Base-by-base conservation (phyloP, 2,888 invertebrate species). In the Holacanthella duospinosa region DNA sequence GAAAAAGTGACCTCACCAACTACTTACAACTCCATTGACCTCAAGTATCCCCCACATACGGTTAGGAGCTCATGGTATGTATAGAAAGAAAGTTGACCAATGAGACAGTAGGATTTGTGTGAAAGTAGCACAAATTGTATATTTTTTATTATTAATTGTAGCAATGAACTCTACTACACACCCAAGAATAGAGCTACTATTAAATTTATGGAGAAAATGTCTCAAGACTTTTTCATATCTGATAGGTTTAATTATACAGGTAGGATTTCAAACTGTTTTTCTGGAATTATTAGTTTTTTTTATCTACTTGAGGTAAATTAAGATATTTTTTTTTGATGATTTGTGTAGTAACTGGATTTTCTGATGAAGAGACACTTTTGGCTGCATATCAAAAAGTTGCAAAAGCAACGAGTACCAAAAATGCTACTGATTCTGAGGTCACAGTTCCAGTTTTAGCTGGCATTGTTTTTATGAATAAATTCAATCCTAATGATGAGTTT, bases 1-100 rank as follows among this genome's bases (percentile, higher is more conserved):
- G 79, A 80, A 0, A 72, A 74, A 43, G 76, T 79, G 68, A 59
- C 71, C 1, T 71, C 75, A 26, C 73, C 75, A 0, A 75, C 77
- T 28, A 66, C 72, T 9, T 81, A 75, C 72, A 66, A 69, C 2
- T 74, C 78, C 0, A 73, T 74, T 63, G 58, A 65, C 24, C 59
- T 75, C 9, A 65, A 67, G 26, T 25, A 44, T 6, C 25, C 43
- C 3, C 59, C 59, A 9, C 44, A 44, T 43, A 25, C 12, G 2
- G 48, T 59, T 6, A 24, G 44, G 12, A 4, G 4, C 25, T 4
- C 19, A 21, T 59, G 59, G 59, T n/a, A n/a, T n/a, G n/a, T n/a
- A n/a, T n/a, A n/a, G n/a, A 43, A 44, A 43, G 21, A 29, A 29
- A 43, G 4, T 25, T 44, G 12, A 59, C 25, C 25, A 58, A 36